Evolutionary conservation across 2,888 invertebrate genomes (phyloP), one percentile per base, ranked within the genome.

Genomic region (Lapara coniferarum): DNA sequence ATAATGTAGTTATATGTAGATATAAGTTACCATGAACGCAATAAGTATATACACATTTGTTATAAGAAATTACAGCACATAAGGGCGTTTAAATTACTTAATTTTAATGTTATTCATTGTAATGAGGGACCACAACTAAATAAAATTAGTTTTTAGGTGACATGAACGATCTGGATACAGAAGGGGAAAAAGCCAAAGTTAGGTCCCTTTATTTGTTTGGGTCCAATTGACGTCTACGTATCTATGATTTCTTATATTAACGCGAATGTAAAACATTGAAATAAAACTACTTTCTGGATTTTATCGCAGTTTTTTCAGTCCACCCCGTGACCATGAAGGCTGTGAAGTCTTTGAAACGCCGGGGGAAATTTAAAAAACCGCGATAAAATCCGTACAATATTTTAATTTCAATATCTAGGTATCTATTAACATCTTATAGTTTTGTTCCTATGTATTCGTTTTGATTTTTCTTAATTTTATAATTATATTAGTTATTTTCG

Each of bases 11-110:
- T 19, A 16, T 67, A 68, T 68, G 19, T 71, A 71, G 70, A 46
- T 72, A 52, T 70, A 71, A 71, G 71, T 73, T 73, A 72, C 69
- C 70, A 72, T 59, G 58, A 53, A 59, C 25, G 68, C 68, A 63
- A 69, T 69, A 69, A 69, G n/a, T 71, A 55, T 67, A 55, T 63
- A 63, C 19, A 59, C 16, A 59, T 46, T 56, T 46, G 12, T 16
- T 49, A 49, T 63, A 63, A 46, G 63, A 63, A 49, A 63, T 63
- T 49, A 49, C 44, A 59, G 44, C 44, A 19, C 63, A 46, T 49
- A 49, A 49, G 63, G 12, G 63, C 63, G 63, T 49, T 49, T 49
- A 19, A 19, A 63, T 63, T 59, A 59, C 59, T 59, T 59, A 63
- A 63, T 63, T 63, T 63, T 63, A 63, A 63, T 63, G 19, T 49